Evolutionary conservation across 1,140 invertebrate genomes (phyloP), one percentile per base, ranked within the genome.

Genomic region (Drosophila ficusphila): DNA sequence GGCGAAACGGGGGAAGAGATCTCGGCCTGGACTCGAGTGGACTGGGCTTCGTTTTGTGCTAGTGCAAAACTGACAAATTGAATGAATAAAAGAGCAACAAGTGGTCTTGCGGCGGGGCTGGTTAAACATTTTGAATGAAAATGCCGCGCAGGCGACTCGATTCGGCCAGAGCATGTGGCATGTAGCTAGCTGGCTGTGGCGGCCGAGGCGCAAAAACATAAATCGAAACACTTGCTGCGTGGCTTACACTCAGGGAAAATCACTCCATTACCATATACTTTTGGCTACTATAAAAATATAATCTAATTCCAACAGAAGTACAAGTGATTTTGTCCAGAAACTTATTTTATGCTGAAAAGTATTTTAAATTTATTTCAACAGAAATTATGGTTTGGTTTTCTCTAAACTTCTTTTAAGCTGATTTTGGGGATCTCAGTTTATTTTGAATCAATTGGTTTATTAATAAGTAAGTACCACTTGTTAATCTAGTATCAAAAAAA

Each of bases 31-130:
- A 34, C 34, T 68, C 21, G 36, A 27, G 25, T 78, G 53, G 27
- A 34, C 34, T 68, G 27, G 36, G 33, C 33, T 49, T 51, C 48
- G 58, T 72, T 72, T 69, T 64, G 41, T 61, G 65, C 72, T 74
- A 54, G 76, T 81, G 82, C 82, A 86, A 81, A 86, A 90, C 89
- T 90, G 89, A 90, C 89, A 90, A 90, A 90, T 90, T 90, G 89
- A 90, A 90, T 90, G 89, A 90, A 89, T 90, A 90, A 90, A 90
- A 90, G 89, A 90, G 89, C 89, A 89, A 90, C 89, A 89, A 90
- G 89, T 88, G 89, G 89, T 89, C 83, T 34, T 60, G 41, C 23
- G 29, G 48, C 56, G 60, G 42, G 76, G 74, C 67, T 86, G 76
- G 76, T 86, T 83, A 82, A 85, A 77, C 74, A 88, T 88, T 81